A percentile compares a stretch with the other conserved stretches of the same genome.
These are phyloP conservation scores for Hemicrepidius hirtus DNA, from an alignment of 2,888 invertebrate genomes.

Conservation along the genomic window DNA sequence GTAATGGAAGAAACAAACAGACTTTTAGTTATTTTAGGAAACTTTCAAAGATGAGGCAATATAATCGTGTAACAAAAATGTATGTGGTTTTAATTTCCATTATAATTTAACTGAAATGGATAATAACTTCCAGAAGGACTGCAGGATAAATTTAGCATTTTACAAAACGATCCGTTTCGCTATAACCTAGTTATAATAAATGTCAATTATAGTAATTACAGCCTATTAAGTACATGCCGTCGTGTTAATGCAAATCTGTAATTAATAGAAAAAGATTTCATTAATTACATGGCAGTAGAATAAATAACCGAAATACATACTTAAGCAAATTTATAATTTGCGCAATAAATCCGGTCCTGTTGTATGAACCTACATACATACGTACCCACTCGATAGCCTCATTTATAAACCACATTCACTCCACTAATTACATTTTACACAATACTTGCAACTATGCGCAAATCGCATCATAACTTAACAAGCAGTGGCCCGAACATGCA, in stretches of 20 bases:
- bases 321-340: conserved; percentile 44
- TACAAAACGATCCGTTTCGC: not conserved
- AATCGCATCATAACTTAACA: conserved; percentile 46
- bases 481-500: conserved; percentile 32
- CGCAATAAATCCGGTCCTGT: conserved; percentile 51
- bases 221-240: conserved; percentile 13
- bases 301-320: conserved; percentile 37
- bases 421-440: conserved; percentile 64
- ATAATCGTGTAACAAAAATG: no score
- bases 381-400: conserved; percentile 64
- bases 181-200: conserved; percentile 15
- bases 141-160: not conserved
- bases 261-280: conserved; percentile 36
- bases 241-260: conserved; percentile 17
- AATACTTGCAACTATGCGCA: conserved; percentile 61
- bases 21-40: no score
- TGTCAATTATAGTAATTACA: conserved; percentile 27
- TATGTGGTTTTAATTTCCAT: no score
- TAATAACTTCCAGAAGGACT: no score
- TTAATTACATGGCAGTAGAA: conserved; percentile 32
- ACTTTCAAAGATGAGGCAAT: no score
- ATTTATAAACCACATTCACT: conserved; percentile 65
- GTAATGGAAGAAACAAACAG: no score
- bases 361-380: conserved; percentile 46
- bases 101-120: no score